phyloP scores from a whole-genome alignment of 2,113 vertebrate genomes.

The Heterocephalus glaber region DNA sequence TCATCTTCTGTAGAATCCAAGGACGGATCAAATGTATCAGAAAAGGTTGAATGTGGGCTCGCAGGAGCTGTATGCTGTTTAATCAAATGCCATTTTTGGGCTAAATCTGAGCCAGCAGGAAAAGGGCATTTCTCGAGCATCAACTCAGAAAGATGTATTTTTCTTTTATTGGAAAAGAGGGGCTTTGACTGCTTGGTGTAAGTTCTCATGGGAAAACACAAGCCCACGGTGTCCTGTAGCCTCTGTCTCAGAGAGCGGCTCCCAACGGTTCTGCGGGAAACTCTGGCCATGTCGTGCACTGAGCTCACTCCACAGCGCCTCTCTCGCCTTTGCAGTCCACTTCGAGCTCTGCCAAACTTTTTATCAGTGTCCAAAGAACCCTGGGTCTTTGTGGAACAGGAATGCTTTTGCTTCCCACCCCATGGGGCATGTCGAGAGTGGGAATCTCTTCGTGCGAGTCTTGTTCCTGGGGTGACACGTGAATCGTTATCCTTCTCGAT shows the following conservation, averaged over 20 bases:
- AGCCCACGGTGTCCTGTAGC: conserved; percentile 94
- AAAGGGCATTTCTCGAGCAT: conserved; percentile 99
- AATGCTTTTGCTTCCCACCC: conserved; percentile 99
- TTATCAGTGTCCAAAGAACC: conserved; percentile 94
- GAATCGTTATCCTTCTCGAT: conserved; percentile 93
- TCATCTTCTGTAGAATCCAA: conserved; percentile 96
- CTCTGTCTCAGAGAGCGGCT: conserved; percentile 93
- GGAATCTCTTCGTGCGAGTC: conserved; percentile 93
- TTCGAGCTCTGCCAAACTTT: conserved; percentile 89
- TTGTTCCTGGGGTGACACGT: conserved; percentile 83
- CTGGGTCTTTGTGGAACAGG: conserved; percentile 97
- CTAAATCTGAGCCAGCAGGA: conserved; percentile 97
- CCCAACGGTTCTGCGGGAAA: conserved; percentile 87
- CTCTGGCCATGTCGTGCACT: conserved; percentile 91
- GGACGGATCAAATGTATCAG: conserved; percentile 94
- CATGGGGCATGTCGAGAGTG: conserved; percentile 97
- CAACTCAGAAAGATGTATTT: conserved; percentile 98
- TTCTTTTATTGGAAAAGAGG: conserved; percentile 93
- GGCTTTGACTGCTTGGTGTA: conserved; percentile 91
- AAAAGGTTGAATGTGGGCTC: conserved; percentile 95
- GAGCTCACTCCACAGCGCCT: conserved; percentile 92
- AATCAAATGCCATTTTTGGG: conserved; percentile 99
- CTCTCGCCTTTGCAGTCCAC: conserved; percentile 90
- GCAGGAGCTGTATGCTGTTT: conserved; percentile 98
- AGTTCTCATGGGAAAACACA: conserved; percentile 94